phyloP scores from a whole-genome alignment of 2,888 invertebrate species.

The Lepidocyrtoides sp. region DNA sequence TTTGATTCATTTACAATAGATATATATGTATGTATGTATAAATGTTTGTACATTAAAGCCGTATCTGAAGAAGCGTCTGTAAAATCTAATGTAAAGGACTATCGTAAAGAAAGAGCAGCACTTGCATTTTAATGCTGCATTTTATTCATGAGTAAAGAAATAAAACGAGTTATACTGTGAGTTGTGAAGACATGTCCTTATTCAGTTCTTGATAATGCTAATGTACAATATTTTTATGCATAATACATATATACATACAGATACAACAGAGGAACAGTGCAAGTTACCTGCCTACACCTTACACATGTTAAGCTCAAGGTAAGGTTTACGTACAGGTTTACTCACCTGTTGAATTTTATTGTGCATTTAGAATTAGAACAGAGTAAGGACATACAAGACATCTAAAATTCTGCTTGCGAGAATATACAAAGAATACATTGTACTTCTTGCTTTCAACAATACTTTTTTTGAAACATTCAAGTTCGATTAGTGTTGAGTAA shows the following conservation, averaged over 20 bases:
- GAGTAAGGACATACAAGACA: constrained; percentile 34
- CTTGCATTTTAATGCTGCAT: constrained; percentile 61
- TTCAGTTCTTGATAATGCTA: not conserved
- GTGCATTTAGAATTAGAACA: not conserved
- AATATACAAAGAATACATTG: constrained; percentile 2
- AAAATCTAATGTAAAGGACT: constrained; percentile 22
- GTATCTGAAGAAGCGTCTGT: not conserved
- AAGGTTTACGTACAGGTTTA: constrained; percentile 1
- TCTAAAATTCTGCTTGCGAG: not conserved
- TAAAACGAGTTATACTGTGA: not conserved
- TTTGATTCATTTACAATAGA: not conserved
- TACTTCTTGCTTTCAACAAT: not conserved
- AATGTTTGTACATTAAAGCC: not conserved
- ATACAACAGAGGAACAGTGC: not conserved
- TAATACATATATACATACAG: not conserved
- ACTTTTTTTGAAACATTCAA: not conserved
- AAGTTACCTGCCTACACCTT: not conserved
- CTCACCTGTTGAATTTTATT: constrained; percentile 65
- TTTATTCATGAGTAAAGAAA: constrained; percentile 6
- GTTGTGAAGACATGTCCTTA: constrained; percentile 11
- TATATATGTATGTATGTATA: not conserved
- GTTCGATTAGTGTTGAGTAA: not conserved
- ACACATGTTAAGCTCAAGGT: constrained; percentile 27
- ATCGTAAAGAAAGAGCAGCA: constrained; percentile 15
- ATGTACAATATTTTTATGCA: not conserved